These are phyloP conservation scores for Mionectes olivaceus DNA, from an alignment of 2,797 vertebrate species.

Conservation along the genomic window DNA sequence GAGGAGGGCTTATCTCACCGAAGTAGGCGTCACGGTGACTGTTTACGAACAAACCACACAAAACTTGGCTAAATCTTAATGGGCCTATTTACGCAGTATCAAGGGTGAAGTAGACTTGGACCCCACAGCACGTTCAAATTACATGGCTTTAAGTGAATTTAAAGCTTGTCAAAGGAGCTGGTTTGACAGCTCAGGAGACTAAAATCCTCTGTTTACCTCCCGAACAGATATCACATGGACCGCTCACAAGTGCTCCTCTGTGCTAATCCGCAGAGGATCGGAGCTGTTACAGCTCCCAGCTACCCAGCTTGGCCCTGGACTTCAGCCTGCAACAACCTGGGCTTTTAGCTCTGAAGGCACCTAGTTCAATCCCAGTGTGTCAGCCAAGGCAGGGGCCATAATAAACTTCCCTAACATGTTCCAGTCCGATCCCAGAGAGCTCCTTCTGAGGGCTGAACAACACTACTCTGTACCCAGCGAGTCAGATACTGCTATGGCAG, in stretches of 20 bases:
- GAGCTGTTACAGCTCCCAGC: background rate
- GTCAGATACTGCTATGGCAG: background rate
- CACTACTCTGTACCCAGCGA: background rate
- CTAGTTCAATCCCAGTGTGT: background rate
- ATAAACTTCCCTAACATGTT: constrained; percentile 46
- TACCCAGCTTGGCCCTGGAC: constrained; percentile 7
- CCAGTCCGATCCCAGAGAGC: constrained; percentile 20
- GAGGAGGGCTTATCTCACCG: constrained; percentile 22
- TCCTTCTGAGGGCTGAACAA: constrained; percentile 18
- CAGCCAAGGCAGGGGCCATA: constrained; percentile 41
- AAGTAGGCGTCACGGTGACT: background rate
- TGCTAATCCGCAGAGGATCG: constrained; percentile 20
- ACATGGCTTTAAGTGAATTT: constrained; percentile 66
- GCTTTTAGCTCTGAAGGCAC: constrained; percentile 58
- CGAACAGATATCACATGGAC: constrained; percentile 58
- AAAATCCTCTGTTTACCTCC: constrained; percentile 69
- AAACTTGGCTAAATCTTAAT: constrained; percentile 68
- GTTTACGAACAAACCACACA: constrained; percentile 44
- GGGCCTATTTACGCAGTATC: constrained; percentile 55
- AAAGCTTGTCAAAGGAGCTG: constrained; percentile 57
- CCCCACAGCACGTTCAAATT: constrained; percentile 68
- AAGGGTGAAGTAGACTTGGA: constrained; percentile 56
- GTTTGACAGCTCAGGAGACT: constrained; percentile 67
- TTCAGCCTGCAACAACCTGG: constrained; percentile 42
- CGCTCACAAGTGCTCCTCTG: constrained; percentile 59